phyloP scores from a whole-genome alignment of 2,797 vertebrate genomes.

The Gymnopithys bicolor region DNA sequence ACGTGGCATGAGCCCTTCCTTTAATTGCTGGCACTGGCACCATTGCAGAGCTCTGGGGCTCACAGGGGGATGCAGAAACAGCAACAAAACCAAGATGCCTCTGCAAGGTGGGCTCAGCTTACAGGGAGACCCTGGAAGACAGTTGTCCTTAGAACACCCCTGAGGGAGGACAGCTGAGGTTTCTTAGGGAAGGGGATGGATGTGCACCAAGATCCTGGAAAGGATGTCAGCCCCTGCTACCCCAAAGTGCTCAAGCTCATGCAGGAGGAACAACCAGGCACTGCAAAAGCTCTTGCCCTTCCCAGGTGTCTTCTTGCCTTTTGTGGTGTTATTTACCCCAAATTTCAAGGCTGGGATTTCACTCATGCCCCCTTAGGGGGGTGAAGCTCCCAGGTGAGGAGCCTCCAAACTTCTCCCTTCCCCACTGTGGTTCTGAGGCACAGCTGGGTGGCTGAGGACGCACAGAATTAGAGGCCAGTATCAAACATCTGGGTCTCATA shows the following conservation, averaged over 20 bases:
- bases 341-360: not conserved
- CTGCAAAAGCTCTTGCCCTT: not conserved
- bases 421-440: not conserved
- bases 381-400: not conserved
- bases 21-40: not conserved
- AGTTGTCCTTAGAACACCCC: not conserved
- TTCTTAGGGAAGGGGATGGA: not conserved
- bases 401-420: not conserved
- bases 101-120: not conserved
- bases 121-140: rapidly evolving
- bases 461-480: not conserved
- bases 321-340: not conserved
- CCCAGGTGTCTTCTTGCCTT: not conserved
- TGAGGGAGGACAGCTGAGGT: not conserved
- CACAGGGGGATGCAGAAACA: not conserved
- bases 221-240: not conserved
- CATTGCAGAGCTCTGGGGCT: not conserved
- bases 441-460: not conserved
- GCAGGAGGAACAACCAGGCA: not conserved
- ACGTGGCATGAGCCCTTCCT: rapidly evolving
- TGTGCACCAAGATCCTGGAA: not conserved
- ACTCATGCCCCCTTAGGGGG: not conserved
- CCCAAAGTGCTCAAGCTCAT: rapidly evolving
- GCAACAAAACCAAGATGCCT: rapidly evolving
- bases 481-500: conserved; percentile 20